These are phyloP conservation scores for Eupithecia subfuscata DNA, from an alignment of 2,888 invertebrate genomes.

Conservation along the genomic window DNA sequence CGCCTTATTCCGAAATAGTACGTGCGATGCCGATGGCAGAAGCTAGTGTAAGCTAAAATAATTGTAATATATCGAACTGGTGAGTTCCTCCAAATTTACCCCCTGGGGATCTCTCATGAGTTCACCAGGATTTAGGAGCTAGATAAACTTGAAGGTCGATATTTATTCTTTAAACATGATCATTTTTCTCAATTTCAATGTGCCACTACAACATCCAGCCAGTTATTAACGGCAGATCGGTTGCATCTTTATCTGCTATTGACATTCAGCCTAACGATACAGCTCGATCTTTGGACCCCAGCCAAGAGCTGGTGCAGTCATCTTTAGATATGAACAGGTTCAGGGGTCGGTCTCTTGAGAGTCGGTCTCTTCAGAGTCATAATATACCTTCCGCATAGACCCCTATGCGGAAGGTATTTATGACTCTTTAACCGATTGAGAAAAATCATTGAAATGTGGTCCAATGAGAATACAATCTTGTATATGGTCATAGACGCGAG, in stretches of 20 bases:
- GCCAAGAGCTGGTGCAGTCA: conserved; percentile 55
- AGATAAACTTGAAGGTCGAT: background rate
- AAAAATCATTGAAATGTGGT: background rate
- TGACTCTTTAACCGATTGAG: background rate
- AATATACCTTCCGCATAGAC: too few species aligned
- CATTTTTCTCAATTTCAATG: background rate
- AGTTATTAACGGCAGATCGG: background rate
- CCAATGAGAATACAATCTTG: background rate
- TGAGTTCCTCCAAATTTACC: too few species aligned
- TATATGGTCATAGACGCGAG: too few species aligned
- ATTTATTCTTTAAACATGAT: background rate
- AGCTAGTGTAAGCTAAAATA: too few species aligned
- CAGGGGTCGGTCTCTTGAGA: conserved; percentile 17
- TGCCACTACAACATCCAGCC: background rate
- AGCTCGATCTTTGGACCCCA: conserved; percentile 61
- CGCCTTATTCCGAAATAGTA: too few species aligned
- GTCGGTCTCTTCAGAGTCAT: background rate
- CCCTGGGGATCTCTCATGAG: too few species aligned
- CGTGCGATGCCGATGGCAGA: too few species aligned
- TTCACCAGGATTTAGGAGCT: too few species aligned
- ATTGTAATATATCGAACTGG: too few species aligned
- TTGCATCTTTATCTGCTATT: conserved; percentile 52
- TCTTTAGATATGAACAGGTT: conserved; percentile 38
- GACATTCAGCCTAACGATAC: conserved; percentile 67
- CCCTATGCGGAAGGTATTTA: background rate